Evolutionary conservation across 2,113 vertebrate genomes (phyloP), one percentile per base, ranked within the genome.

Genomic region (Sapayoa aenigma): DNA sequence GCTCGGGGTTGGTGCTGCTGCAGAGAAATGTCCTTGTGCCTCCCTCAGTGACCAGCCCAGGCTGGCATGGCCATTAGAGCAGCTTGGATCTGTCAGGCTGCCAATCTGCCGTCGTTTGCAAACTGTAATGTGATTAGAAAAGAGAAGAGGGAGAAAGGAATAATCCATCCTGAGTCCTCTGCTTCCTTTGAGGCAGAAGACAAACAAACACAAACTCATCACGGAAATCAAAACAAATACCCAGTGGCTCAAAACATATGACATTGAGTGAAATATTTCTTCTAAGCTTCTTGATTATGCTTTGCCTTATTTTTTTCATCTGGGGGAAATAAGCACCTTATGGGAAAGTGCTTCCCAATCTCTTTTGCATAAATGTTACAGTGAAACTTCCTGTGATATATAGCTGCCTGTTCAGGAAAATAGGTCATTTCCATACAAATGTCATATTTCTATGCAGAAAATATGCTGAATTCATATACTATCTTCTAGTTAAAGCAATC

Each of bases 361-460:
- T 83, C 56, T 82, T 87, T 81, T 96, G 83, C 91, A 90, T 92
- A 83, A 96, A 87, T 7, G 24, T 74, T 92, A 33, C 50, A 50
- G 81, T 71, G 63, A 58, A 94, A 68, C 58, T 73, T 58, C 33
- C 12, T 44, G 68, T 86, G 89, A 96, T 95, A 27, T 84, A 88
- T 90, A 91, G 81, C 78, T 94, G 93, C 75, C 80, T 78, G 73
- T 67, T 94, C 59, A 73, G 23, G 84, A 96, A 96, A 93, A 94
- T 94, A 87, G 84, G 93, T 96, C 76, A 89, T 92, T 96, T 94
- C 87, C 67, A 91, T 93, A 87, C 56, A 78, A 92, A 94, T 87
- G 62, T 86, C 73, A 79, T 66, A 42, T 86, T 96, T 97, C 85
- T 76, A 77, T 91, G 89, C 73, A 91, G 82, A 67, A 95, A 95